These are phyloP conservation scores for Centrocercus urophasianus DNA, from an alignment of 2,113 vertebrate genomes.

Conservation along the genomic window DNA sequence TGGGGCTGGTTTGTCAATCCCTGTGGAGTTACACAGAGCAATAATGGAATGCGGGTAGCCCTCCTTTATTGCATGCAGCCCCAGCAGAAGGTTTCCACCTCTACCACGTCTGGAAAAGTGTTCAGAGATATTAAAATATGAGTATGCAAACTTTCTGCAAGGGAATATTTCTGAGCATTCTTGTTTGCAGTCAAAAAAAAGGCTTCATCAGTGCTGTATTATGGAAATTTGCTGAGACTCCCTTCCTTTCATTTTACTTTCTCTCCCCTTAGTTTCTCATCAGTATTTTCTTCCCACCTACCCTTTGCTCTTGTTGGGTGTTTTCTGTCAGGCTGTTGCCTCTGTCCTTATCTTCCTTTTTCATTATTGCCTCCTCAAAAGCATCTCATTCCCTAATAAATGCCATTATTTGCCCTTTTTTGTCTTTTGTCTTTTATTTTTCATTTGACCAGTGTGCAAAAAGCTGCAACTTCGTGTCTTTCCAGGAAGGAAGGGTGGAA, in stretches of 20 bases:
- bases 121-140: background rate
- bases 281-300: background rate
- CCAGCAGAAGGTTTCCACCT: background rate
- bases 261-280: background rate
- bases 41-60: background rate
- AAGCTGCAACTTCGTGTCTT: background rate
- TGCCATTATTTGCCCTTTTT: background rate
- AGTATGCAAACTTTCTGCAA: constrained; percentile 8
- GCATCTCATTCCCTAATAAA: background rate
- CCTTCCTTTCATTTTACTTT: constrained; percentile 12
- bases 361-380: constrained; percentile 10
- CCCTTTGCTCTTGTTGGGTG: background rate
- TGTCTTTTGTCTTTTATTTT: background rate
- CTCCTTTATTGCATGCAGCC: background rate
- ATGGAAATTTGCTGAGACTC: constrained; percentile 46
- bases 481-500: constrained; percentile 4
- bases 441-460: background rate
- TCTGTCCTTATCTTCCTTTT: background rate
- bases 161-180: constrained; percentile 3
- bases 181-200: constrained; percentile 33
- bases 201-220: constrained; percentile 36
- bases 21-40: background rate
- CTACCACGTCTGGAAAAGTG: background rate
- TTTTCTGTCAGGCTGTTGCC: background rate
- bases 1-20: background rate